Conservation (phyloP, 2,113 vertebrate species). For the Protobothrops flavoviridis region DNA sequence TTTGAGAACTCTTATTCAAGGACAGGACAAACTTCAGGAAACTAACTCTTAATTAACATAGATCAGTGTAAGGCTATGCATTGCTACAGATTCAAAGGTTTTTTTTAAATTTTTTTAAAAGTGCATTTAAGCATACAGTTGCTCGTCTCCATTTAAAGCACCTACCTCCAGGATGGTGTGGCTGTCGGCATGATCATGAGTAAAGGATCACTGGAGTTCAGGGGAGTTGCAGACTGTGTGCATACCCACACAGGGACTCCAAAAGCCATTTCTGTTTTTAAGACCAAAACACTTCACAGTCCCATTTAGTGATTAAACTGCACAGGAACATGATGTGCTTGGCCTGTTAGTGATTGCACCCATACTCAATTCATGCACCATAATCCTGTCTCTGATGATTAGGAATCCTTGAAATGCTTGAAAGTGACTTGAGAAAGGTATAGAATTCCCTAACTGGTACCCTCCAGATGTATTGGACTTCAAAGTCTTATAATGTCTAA, state of each 20-base stretch:
- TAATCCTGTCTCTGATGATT: not conserved
- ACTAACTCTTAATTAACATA: not conserved
- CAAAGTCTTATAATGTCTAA: not conserved
- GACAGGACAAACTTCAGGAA: not conserved
- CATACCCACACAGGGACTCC: not conserved
- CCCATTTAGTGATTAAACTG: not conserved
- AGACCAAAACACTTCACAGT: not conserved
- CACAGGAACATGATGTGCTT: not conserved
- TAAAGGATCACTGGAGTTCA: not conserved
- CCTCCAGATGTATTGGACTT: not conserved
- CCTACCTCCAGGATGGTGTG: not conserved
- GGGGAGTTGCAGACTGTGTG: not conserved
- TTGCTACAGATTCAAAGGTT: not conserved
- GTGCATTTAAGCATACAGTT: not conserved
- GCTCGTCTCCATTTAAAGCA: not conserved
- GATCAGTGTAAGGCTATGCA: not conserved
- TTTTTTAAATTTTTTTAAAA: not conserved
- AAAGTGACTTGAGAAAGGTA: not conserved
- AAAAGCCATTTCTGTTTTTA: not conserved
- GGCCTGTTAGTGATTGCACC: not conserved
- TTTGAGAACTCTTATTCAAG: not conserved
- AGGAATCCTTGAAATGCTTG: not conserved
- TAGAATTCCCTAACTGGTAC: not conserved
- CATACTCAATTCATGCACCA: not conserved
- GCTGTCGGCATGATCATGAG: not conserved